Evolutionary conservation across 2,888 invertebrate genomes (phyloP).

Genomic region (Tetropium fuscum): DNA sequence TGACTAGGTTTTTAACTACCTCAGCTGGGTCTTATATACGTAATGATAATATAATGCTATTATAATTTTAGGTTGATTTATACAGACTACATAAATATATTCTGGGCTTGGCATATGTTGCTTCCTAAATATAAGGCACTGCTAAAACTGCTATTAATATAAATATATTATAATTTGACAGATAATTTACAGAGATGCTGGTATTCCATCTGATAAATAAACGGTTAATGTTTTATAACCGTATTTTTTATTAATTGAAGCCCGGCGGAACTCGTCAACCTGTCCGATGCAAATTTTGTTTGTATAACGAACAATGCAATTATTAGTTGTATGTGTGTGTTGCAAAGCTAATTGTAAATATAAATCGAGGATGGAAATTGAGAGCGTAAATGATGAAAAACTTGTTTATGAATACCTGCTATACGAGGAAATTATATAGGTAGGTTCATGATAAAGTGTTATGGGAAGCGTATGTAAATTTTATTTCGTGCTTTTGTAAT

Average conservation of each 20-base stretch:
- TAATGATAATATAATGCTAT: no score
- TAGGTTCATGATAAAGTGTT: slow-evolving; percentile 7
- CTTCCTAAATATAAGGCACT: neutral
- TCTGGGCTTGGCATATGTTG: slow-evolving; percentile 14
- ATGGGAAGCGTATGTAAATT: slow-evolving; percentile 22
- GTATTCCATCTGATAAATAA: slow-evolving; percentile 23
- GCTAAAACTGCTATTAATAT: slow-evolving; percentile 12
- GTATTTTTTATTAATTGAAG: slow-evolving; percentile 17
- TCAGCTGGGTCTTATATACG: no score
- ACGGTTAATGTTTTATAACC: slow-evolving; percentile 16
- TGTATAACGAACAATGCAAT: neutral
- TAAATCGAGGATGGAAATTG: no score
- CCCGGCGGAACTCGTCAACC: slow-evolving; percentile 6
- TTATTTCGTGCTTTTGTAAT: slow-evolving; percentile 18
- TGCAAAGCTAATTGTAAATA: neutral
- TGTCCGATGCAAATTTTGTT: slow-evolving; percentile 2
- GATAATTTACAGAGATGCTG: slow-evolving; percentile 16
- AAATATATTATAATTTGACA: slow-evolving; percentile 24
- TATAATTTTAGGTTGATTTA: no score
- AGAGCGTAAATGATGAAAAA: slow-evolving; percentile 10
- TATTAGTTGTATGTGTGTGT: no score
- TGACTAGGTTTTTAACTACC: no score
- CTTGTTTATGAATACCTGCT: slow-evolving; percentile 19
- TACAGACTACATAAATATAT: no score
- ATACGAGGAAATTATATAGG: slow-evolving; percentile 18